A percentile compares a stretch with the other conserved stretches of the same genome.
phyloP scores from a whole-genome alignment of 2,888 invertebrate genomes.

The Iphiclides podalirius region DNA sequence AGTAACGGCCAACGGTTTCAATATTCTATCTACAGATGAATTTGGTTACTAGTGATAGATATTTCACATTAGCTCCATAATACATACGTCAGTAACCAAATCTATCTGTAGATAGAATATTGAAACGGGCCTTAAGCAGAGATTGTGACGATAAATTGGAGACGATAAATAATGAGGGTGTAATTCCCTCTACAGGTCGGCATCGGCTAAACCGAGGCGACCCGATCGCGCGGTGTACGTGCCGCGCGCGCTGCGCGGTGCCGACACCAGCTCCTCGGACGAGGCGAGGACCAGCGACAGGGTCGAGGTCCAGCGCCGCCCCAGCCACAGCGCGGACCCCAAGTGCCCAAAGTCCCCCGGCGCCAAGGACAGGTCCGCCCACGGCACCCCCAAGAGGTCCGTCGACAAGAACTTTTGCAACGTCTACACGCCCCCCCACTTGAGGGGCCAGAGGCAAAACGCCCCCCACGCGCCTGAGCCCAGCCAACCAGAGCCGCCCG shows the following conservation, averaged over 20 bases:
- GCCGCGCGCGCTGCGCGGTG: constrained; percentile 83
- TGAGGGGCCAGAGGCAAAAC: constrained; percentile 64
- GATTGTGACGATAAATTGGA: no score
- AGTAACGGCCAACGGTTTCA: no score
- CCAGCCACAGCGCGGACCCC: constrained; percentile 45
- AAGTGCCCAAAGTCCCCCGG: constrained; percentile 65
- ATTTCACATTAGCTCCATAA: no score
- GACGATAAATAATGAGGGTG: no score
- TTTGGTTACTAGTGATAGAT: no score
- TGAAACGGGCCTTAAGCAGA: no score
- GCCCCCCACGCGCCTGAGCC: constrained; percentile 32
- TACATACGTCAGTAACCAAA: no score
- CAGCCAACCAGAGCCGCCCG: constrained; percentile 50
- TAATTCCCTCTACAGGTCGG: constrained; percentile 40
- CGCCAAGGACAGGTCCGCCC: constrained; percentile 56
- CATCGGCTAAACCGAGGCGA: constrained; percentile 75
- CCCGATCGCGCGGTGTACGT: constrained; percentile 91
- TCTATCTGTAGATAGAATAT: no score
- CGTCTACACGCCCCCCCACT: constrained; percentile 75
- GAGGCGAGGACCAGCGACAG: constrained; percentile 21
- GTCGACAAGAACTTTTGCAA: constrained; percentile 71
- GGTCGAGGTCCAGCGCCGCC: constrained; percentile 37
- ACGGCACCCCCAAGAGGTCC: constrained; percentile 61
- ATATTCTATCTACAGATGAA: no score
- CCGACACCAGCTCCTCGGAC: constrained; percentile 40